Percentiles rank a stretch among this genome's conserved stretches.
phyloP scores from a whole-genome alignment of 2,888 invertebrate species.

The Caenorhabditis parvicauda region DNA sequence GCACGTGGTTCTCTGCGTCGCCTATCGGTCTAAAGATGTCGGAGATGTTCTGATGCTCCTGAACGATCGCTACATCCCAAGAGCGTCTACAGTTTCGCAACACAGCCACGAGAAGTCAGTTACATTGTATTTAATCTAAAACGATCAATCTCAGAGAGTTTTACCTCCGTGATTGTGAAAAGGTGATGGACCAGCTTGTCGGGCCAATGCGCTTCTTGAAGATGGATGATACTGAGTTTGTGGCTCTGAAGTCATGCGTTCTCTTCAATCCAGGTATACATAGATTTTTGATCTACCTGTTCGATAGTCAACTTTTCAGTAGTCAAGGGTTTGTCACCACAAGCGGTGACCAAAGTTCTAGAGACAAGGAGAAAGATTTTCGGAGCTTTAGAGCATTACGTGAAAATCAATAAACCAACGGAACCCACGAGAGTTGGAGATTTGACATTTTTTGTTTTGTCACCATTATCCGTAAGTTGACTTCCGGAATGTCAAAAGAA shows the following conservation, averaged over 20 bases:
- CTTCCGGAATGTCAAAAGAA: background rate
- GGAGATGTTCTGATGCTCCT: constrained; percentile 53
- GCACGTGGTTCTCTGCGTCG: constrained; percentile 87
- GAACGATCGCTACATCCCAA: constrained; percentile 56
- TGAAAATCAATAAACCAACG: constrained; percentile 79
- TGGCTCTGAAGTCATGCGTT: constrained; percentile 95
- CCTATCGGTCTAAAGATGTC: constrained; percentile 68
- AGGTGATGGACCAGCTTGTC: constrained; percentile 94
- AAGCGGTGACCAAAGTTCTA: constrained; percentile 79
- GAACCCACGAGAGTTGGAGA: constrained; percentile 95
- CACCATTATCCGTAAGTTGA: constrained; percentile 48
- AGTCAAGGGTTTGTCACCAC: constrained; percentile 76
- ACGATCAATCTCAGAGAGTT: constrained; percentile 42
- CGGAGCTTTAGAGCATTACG: constrained; percentile 91
- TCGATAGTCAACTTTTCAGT: constrained; percentile 68
- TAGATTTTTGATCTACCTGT: background rate
- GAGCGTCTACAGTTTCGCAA: constrained; percentile 26
- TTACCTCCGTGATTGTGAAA: constrained; percentile 83
- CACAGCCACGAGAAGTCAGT: constrained; percentile 14
- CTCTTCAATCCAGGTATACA: constrained; percentile 91
- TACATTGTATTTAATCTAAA: too few species aligned
- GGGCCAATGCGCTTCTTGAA: constrained; percentile 79
- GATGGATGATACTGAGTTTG: constrained; percentile 95
- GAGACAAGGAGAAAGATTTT: constrained; percentile 88
- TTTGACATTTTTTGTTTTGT: constrained; percentile 66